phyloP scores from a whole-genome alignment of 2,797 vertebrate species.

The Neosalanx taihuensis region DNA sequence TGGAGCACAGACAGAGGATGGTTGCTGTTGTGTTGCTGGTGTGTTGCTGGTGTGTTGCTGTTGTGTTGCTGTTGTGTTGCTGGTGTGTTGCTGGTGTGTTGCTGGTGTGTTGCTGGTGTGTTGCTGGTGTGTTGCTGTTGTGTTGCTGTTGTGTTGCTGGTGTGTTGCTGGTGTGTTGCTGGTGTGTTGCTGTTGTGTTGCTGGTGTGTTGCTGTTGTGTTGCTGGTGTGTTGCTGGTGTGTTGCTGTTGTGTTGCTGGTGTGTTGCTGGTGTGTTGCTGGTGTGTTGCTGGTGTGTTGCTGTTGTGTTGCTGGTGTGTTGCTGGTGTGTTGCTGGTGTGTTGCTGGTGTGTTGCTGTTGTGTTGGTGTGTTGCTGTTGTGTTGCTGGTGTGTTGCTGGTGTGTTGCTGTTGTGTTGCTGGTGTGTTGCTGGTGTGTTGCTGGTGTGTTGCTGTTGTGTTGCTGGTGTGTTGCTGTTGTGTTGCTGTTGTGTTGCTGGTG shows the following conservation, averaged over 20 bases:
- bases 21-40: conserved; percentile 55
- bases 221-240: conserved; percentile 58
- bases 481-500: too few species aligned
- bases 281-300: conserved; percentile 59
- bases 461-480: too few species aligned
- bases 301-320: conserved; percentile 59
- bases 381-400: too few species aligned
- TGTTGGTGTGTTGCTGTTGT: too few species aligned
- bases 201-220: conserved; percentile 59
- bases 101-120: conserved; percentile 59
- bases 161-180: conserved; percentile 59
- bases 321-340: conserved; percentile 59
- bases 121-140: conserved; percentile 58
- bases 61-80: conserved; percentile 59
- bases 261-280: conserved; percentile 58
- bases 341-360: conserved; percentile 58
- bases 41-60: conserved; percentile 58
- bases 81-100: conserved; percentile 59
- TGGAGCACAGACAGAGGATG: conserved; percentile 63
- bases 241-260: conserved; percentile 58
- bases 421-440: too few species aligned
- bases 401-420: too few species aligned
- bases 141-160: conserved; percentile 58
- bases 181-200: conserved; percentile 59
- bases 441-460: too few species aligned